Evolutionary conservation across 2,888 invertebrate genomes (phyloP), one percentile per base, ranked within the genome.

Genomic region (Pristionchus fissidentatus): DNA sequence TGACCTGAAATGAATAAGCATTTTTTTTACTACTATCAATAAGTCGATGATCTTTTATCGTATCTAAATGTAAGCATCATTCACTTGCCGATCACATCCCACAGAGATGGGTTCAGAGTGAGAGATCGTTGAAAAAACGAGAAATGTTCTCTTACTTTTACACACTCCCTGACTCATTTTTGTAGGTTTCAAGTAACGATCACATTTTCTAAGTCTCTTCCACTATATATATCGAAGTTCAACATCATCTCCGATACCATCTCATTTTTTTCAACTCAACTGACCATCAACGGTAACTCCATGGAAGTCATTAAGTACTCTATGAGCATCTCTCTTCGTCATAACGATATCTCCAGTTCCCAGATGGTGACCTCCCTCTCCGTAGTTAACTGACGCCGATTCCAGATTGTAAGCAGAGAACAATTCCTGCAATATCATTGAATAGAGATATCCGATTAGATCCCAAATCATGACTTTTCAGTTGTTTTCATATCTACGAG

Each of bases 331-430:
- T 57, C 85, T 84, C 81, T 87, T 87, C 35, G 81, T 57, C 55
- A 88, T 85, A 62, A 85, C 83, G 26, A 88, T 84, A 82, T 88
- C 88, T 26, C 86, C 88, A 26, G 88, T 88, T 29, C 88, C 87
- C 22, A 87, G 86, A 19, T 87, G 86, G 81, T 86, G 84, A 0
- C 87, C 88, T 85, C 70, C 84, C 78, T 88, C 88, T 79, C 87
- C 87, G 85, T 87, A 88, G 83, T 88, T 87, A 46, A 88, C 88
- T 5, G 85, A 57, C 32, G 86, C 87, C 26, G 86, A 75, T 10
- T 87, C 84, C 35, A 87, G 62, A n/a, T 84, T 86, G 83, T 85
- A 88, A 22, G 70, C 77, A 15, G 52, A 85, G 84, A 88, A 88
- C 8, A 88, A 86, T 57, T 88, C 88, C 81, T 88, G 60, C 32